Evolutionary conservation across 2,113 vertebrate genomes (phyloP), one percentile per base, ranked within the genome.

Genomic region (Setophaga petechia): DNA sequence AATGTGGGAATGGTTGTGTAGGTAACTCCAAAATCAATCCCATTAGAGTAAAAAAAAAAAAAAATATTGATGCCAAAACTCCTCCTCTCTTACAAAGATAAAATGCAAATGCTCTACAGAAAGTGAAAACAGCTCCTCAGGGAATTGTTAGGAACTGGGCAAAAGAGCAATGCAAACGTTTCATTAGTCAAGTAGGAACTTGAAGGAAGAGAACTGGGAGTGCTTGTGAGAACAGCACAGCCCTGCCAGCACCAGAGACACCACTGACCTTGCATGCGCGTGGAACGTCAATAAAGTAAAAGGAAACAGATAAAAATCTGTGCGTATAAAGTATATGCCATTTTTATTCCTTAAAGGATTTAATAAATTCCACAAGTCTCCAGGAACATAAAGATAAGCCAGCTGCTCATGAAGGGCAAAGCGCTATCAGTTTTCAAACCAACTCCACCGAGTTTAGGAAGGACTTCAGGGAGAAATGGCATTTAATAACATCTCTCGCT

Each of bases 111-210:
- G 89, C 81, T 94, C 81, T 61, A 62, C 66, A 90, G 85, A 97
- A 97, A 95, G 96, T 58, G 80, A 97, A 97, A 97, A 97, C 82
- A 95, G 89, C 73, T 97, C 96, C 96, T 66, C 7, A 0, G 96
- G 95, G 97, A 97, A 97, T 90, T 84, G 58, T 94, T 94, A 89
- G 85, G 92, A 95, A 96, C 87, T 92, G 84, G 84, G 93, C 85
- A 96, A 97, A 97, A 90, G 95, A 97, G 94, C 96, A 97, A 90
- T 3, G n/a, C 72, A 91, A 93, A 93, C 39, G 21, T 93, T 95
- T 96, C 23, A 1, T 59, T 79, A 93, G 94, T 97, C 94, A 96
- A 96, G 95, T 77, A 96, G 87, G 88, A 93, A 96, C 91, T 76
- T 95, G 83, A 93, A 66, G 91, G 57, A 30, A 52, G 47, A 85